Evolutionary conservation across 2,797 vertebrate genomes (phyloP).

Genomic region (Melopsittacus undulatus): DNA sequence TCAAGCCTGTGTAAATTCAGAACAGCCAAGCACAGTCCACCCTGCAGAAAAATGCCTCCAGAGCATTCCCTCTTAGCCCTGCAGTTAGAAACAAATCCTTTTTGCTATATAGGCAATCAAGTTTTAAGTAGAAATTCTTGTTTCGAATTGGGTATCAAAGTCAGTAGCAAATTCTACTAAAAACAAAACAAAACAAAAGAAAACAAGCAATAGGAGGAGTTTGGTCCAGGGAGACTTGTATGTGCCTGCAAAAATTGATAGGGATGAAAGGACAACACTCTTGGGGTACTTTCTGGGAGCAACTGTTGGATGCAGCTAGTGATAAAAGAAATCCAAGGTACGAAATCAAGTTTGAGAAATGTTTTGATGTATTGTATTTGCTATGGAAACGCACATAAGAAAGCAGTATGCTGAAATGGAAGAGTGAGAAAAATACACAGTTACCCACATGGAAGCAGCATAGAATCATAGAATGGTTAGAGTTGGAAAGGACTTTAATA

Average conservation of each 20-base stretch:
- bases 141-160: neutral
- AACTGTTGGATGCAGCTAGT: neutral
- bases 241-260: neutral
- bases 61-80: neutral
- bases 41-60: neutral
- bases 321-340: neutral
- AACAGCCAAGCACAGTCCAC: slow-evolving; percentile 16
- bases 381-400: neutral
- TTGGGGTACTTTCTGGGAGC: neutral
- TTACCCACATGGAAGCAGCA: neutral
- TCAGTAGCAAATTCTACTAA: neutral
- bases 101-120: neutral
- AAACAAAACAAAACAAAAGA: neutral
- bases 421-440: neutral
- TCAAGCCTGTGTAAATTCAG: slow-evolving; percentile 17
- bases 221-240: neutral
- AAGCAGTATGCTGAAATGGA: neutral
- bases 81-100: neutral
- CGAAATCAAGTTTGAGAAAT: neutral
- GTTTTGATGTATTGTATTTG: neutral
- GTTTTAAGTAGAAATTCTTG: neutral
- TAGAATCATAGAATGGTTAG: neutral
- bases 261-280: neutral
- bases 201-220: neutral
- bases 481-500: neutral